Evolutionary conservation across 2,113 vertebrate genomes (phyloP), one percentile per base, ranked within the genome.

Genomic region (Hyaena hyaena): DNA sequence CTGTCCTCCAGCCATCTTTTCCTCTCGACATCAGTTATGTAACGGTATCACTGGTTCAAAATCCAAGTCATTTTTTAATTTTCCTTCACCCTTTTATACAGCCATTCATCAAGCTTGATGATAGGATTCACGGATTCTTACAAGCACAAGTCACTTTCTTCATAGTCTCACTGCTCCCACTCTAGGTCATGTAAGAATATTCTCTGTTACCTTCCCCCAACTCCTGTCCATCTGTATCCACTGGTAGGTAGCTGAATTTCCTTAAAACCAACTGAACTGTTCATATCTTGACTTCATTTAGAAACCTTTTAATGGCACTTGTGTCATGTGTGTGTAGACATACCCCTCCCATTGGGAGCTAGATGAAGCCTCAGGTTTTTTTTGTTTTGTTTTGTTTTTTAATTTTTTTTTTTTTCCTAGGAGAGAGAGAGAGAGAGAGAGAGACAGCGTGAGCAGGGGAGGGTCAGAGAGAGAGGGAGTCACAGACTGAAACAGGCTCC

Each of bases 261-360:
- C n/a, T 45, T 73, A 71, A 71, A 71, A 71, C 81, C 65, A 85
- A 50, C 43, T 79, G 28, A 45, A 85, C 55, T 96, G 16, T 73
- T 45, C 45, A 63, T 43, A 63, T 73, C 65, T 81, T 86, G 65
- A 73, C 74, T 43, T 77, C 4, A 15, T 1, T 43, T 35, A 16
- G 61, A 96, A 92, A 92, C 79, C 63, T 84, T 77, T 89, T 65
- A 82, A 61, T 90, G 35, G 33, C 66, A 95, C 1, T 50, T 90
- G 48, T 26, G 15, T 21, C 24, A n/a, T 61, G 55, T 16, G 39
- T 6, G 33, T 8, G 4, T 21, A 16, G 15, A 14, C 1, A 33
- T 5, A 71, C 10, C 8, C 63, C n/a, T 88, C 50, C 65, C 19
- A 16, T 7, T 66, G 55, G n/a, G 66, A 87, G 35, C 74, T 93